Base-by-base conservation (phyloP, 1,140 invertebrate genomes). In the Aphelenchoides avenae region DNA sequence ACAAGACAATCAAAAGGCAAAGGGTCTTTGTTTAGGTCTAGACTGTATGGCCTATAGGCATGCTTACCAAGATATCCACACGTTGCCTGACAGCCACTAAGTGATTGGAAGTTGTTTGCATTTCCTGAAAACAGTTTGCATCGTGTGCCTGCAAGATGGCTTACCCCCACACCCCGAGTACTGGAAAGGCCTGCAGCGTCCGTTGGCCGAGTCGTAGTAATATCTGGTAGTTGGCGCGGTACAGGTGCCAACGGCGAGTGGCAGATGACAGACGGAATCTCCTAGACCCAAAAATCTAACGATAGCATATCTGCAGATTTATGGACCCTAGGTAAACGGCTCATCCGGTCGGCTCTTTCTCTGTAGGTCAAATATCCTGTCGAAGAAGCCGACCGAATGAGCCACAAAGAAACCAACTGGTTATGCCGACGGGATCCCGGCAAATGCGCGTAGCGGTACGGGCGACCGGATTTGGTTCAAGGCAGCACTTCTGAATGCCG, bases 401-500 rank as follows among this genome's bases (percentile, higher is more conserved):
- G 13, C 34, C 34, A 9, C 52, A 57, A 3, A 48, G n/a, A 48
- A 63, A 58, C 53, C 27, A 47, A 70, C 68, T 48, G 27, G 33
- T 36, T 26, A 68, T 33, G 26, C 65, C 65, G 7, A 67, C 15
- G 11, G 65, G 65, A 48, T 68, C 65, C 9, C 65, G 52, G 24
- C 65, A 68, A 40, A 68, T 67, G n/a, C 65, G 46, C 0, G 30
- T 51, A 13, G 65, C 63, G 0, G 53, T 40, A 15, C 52, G 29
- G 6, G 60, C 49, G 1, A 56, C 56, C 5, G 65, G 67, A 42
- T 68, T 68, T 13, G 65, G 65, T 34, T 68, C 65, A 5, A 68
- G 54, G 39, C 65, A 68, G 44, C 65, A 68, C 31, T 68, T 68
- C 50, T 68, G 65, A 27, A 68, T 63, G 13, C 65, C 65, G 6